Conservation (phyloP, 2,888 invertebrate genomes). For the Agonopterix alstromeriana region DNA sequence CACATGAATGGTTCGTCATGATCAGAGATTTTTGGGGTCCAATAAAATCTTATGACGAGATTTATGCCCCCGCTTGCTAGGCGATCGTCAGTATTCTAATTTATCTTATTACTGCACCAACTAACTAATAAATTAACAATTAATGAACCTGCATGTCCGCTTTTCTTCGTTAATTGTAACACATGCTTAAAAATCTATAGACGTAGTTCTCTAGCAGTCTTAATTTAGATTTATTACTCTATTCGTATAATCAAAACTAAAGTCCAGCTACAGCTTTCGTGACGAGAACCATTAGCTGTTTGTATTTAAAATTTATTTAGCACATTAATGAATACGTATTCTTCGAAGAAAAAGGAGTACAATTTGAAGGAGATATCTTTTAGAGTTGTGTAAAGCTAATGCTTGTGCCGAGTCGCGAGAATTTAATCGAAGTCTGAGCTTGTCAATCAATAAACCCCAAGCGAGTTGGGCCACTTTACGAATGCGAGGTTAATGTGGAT, state of each 20-base stretch:
- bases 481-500: slow-evolving; percentile 36
- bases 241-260: slow-evolving; percentile 6
- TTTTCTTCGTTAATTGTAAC: neutral
- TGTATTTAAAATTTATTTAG: slow-evolving; percentile 23
- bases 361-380: slow-evolving; percentile 24
- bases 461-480: slow-evolving; percentile 46
- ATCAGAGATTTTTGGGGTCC: slow-evolving; percentile 60
- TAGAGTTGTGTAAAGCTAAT: slow-evolving; percentile 52
- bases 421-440: slow-evolving; percentile 65
- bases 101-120: slow-evolving; percentile 48
- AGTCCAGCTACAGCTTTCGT: slow-evolving; percentile 12
- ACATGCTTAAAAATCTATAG: neutral
- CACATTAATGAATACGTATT: slow-evolving; percentile 26
- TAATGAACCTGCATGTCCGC: slow-evolving; percentile 14
- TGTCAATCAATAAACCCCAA: slow-evolving; percentile 69
- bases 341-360: slow-evolving; percentile 9
- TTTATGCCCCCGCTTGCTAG: slow-evolving; percentile 51
- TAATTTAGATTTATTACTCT: slow-evolving; percentile 3
- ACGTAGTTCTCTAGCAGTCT: neutral
- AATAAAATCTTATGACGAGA: slow-evolving; percentile 60
- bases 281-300: slow-evolving; percentile 17
- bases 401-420: slow-evolving; percentile 53
- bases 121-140: slow-evolving; percentile 46
- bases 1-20: slow-evolving; percentile 70
- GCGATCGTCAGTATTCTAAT: slow-evolving; percentile 43